Evolutionary conservation across 2,113 vertebrate species (phyloP).

Genomic region (Varanus komodoensis): DNA sequence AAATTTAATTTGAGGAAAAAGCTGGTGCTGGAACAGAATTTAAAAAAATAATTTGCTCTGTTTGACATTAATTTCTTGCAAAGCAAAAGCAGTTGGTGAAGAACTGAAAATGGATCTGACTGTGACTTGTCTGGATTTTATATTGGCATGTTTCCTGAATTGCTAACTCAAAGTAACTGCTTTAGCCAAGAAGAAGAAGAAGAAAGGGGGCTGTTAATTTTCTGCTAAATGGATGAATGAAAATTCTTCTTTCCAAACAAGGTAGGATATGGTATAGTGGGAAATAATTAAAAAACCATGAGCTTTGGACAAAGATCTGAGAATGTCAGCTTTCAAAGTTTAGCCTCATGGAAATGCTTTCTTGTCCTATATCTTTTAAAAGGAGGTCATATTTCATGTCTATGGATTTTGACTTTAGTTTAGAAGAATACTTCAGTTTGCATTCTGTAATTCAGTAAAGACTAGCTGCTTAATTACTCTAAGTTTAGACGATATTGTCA

Average conservation of each 20-base stretch:
- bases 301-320: background rate
- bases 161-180: slow-evolving; percentile 37
- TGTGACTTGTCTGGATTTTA: slow-evolving; percentile 53
- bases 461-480: slow-evolving; percentile 10
- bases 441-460: slow-evolving; percentile 8
- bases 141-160: slow-evolving; percentile 56
- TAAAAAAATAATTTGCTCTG: slow-evolving; percentile 26
- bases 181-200: slow-evolving; percentile 44
- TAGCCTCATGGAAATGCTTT: background rate
- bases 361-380: background rate
- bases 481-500: slow-evolving; percentile 40
- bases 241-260: slow-evolving; percentile 54
- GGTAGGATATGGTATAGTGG: slow-evolving; percentile 69
- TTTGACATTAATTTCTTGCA: slow-evolving; percentile 44
- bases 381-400: slow-evolving; percentile 1
- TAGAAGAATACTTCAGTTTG: background rate
- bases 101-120: slow-evolving; percentile 61
- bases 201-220: slow-evolving; percentile 39
- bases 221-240: slow-evolving; percentile 49
- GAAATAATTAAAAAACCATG: slow-evolving; percentile 49
- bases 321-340: slow-evolving; percentile 2
- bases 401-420: background rate
- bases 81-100: slow-evolving; percentile 58
- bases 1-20: slow-evolving; percentile 56
- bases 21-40: slow-evolving; percentile 47